Evolutionary conservation across 2,888 invertebrate genomes (phyloP), one percentile per base, ranked within the genome.

Genomic region (Fragum sueziense): DNA sequence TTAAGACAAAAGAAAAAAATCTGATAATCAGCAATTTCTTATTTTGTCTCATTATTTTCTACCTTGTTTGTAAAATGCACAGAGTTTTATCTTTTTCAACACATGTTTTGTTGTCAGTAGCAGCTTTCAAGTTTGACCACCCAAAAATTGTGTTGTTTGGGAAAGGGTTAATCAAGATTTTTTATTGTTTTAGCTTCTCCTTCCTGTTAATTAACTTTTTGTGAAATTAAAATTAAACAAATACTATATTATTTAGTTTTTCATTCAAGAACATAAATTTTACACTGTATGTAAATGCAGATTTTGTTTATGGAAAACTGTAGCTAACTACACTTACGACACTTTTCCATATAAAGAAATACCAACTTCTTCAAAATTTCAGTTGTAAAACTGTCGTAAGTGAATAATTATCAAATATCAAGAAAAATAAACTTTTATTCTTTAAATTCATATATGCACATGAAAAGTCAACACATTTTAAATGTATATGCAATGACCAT

Each of bases 311-410:
- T 57, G 9, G 59, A 57, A 57, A 57, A 57, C 59, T 57, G 59
- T 57, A 57, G 59, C 59, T 57, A 17, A 29, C 59, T 57, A 22
- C 22, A 17, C 27, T 57, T 57, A 57, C 59, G 59, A 57, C 59
- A 57, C 6, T 57, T 22, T 57, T 57, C 17, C 59, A 57, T 57
- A 29, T 25, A 17, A 2, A 57, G 17, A 6, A 17, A 29, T 57
- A 29, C 2, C 9, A 57, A 17, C 59, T 57, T 57, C 17, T 17
- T 17, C 11, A 9, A 57, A 25, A 57, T 57, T 57, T 22, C 7
- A 29, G 59, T 29, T 57, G 59, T 25, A 57, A 57, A 57, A 29
- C 59, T 57, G 59, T 57, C 59, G 59, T 57, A 57, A 57, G 25
- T 57, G 27, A 57, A 6, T 29, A 57, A 29, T 17, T 22, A 17